Evolutionary conservation across 1,140 invertebrate genomes (phyloP).

Genomic region (Magallana angulata): DNA sequence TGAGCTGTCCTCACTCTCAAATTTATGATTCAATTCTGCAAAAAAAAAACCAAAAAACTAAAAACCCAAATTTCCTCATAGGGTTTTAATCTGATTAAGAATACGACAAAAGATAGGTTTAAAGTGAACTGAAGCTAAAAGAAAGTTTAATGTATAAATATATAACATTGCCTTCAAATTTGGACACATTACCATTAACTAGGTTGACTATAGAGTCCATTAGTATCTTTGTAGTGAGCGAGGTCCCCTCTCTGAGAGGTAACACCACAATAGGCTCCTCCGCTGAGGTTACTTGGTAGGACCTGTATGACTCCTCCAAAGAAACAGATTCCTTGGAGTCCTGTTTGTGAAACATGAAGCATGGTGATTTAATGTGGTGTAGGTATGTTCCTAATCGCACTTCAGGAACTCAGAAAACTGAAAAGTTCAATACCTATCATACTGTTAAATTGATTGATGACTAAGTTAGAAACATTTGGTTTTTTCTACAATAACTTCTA

Average conservation of each 20-base stretch:
- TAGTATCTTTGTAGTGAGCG: not conserved
- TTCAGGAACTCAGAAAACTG: slow-evolving; percentile 18
- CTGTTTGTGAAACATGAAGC: not conserved
- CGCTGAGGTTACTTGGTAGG: slow-evolving; percentile 8
- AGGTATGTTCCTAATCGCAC: not conserved
- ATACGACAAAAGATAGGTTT: no score
- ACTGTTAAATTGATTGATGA: no score
- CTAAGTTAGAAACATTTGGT: not conserved
- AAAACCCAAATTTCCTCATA: no score
- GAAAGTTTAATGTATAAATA: no score
- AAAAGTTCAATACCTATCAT: not conserved
- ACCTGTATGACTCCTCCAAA: not conserved
- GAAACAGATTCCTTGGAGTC: not conserved
- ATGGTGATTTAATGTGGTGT: slow-evolving; percentile 22
- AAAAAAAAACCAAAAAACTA: not conserved
- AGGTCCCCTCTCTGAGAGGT: not conserved
- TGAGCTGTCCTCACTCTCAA: not conserved
- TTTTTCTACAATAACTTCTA: no score
- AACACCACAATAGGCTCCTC: slow-evolving; percentile 7
- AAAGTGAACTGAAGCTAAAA: no score
- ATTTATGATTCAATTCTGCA: not conserved
- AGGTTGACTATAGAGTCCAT: not conserved
- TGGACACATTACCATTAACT: not conserved
- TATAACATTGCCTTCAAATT: no score
- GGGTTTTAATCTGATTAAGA: no score